Base-by-base conservation (phyloP, 2,113 vertebrate species). In the Telmatochromis brachygnathus region DNA sequence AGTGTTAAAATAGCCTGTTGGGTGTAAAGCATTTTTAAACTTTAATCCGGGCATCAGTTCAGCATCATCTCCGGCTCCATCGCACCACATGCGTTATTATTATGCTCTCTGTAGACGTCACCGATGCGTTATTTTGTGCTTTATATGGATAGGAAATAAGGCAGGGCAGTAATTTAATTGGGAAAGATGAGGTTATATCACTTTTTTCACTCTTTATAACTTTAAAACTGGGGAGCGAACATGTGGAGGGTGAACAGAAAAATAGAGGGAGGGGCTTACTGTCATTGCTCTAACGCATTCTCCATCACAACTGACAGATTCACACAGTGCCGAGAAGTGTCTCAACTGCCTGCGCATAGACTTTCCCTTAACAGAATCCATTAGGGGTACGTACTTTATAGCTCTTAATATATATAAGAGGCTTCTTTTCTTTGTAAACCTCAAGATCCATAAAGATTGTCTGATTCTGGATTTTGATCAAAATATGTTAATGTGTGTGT, bases 221-320 rank as follows among this genome's bases (percentile, higher is more conserved):
- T 85, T 91, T 15, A 73, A 81, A 55, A 89, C 68, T 83, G 35
- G 45, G 13, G 56, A 60, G 84, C 9, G 30, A 60, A 75, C 28
- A 77, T 21, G n/a, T 65, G 87, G 84, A 84, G 55, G 42, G 55
- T 56, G 81, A 82, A 62, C 4, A 37, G 35, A 54, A 60, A 88
- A 83, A 54, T 28, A 75, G 83, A 87, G 86, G 92, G 92, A 85
- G 89, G 88, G 70, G 86, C 85, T 88, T 84, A 7, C 15, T 28
- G 23, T 87, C 21, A 82, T 6, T 84, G 26, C 45, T 19, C 37
- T 21, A 28, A 73, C 55, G 14, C 17, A 58, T 68, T 87, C 70
- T 51, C 80, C 39, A 82, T 21, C 19, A 82, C 68, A 17, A 75
- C 68, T 73, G 39, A 45, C 39, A 73, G 68, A 73, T 26, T 68